These are phyloP conservation scores for Hydroisotoma schaefferi DNA, from an alignment of 2,888 invertebrate species.

Conservation along the genomic window DNA sequence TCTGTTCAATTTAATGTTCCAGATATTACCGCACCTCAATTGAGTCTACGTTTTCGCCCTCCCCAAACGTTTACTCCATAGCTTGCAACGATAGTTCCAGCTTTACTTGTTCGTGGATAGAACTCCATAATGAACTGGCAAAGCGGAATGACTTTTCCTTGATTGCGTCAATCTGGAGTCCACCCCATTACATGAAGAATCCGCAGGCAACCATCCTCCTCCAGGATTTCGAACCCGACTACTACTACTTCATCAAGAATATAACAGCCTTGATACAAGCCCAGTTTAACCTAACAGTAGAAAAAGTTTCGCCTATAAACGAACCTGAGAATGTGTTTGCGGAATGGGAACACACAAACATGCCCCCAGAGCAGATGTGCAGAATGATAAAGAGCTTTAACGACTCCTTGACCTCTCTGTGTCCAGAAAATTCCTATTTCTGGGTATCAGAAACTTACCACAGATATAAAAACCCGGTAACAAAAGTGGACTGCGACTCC, in stretches of 20 bases:
- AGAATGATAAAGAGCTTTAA: conserved; percentile 23
- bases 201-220: background rate
- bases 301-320: conserved; percentile 26
- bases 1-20: no score
- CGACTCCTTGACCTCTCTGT: conserved; percentile 21
- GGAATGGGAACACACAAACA: conserved; percentile 26
- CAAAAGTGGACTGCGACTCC: background rate
- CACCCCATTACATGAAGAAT: conserved; percentile 32
- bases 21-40: conserved; percentile 27
- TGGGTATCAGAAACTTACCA: conserved; percentile 21
- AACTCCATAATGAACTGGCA: conserved; percentile 14
- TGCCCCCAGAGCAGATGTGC: conserved; percentile 28
- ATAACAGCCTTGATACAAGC: conserved; percentile 20
- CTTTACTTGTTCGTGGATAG: conserved; percentile 18
- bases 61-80: conserved; percentile 17
- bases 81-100: conserved; percentile 5
- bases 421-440: conserved; percentile 32
- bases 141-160: conserved; percentile 15
- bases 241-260: conserved; percentile 21
- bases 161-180: conserved; percentile 30
- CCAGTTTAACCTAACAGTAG: conserved; percentile 16
- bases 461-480: background rate
- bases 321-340: conserved; percentile 32
- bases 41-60: conserved; percentile 21
- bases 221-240: conserved; percentile 11